phyloP scores from a whole-genome alignment of 2,888 invertebrate genomes.

The Cephus pulcher region DNA sequence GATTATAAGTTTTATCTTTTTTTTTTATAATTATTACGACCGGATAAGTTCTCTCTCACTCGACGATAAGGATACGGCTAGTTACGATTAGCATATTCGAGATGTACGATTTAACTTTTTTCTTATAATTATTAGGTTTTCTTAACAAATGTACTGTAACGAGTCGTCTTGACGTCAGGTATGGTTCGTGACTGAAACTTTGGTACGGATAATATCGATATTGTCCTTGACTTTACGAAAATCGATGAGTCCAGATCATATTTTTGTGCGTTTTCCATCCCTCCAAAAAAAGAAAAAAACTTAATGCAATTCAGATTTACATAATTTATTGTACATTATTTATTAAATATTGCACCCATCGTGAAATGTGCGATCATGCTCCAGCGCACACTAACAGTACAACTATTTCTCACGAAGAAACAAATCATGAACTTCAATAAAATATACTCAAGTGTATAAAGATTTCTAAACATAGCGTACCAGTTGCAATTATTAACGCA shows the following conservation, averaged over 20 bases:
- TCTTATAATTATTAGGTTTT: neutral
- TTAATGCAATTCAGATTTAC: neutral
- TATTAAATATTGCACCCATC: neutral
- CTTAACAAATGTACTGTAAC: neutral
- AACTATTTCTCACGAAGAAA: neutral
- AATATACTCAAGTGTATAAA: neutral
- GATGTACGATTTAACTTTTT: neutral
- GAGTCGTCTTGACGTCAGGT: neutral
- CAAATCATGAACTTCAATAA: neutral
- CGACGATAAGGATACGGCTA: neutral
- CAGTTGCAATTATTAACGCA: neutral
- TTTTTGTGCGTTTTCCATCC: neutral
- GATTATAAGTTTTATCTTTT: neutral
- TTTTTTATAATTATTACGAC: neutral
- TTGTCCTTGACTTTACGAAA: neutral
- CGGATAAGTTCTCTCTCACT: neutral
- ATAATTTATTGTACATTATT: neutral
- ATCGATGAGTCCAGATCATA: neutral
- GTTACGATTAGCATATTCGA: neutral
- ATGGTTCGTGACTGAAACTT: neutral
- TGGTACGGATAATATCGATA: neutral
- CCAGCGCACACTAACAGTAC: neutral
- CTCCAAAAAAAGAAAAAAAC: neutral
- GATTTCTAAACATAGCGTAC: neutral
- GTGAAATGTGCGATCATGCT: neutral